Base-by-base conservation (phyloP, 2,113 vertebrate species). In the Lepisosteus oculatus region DNA sequence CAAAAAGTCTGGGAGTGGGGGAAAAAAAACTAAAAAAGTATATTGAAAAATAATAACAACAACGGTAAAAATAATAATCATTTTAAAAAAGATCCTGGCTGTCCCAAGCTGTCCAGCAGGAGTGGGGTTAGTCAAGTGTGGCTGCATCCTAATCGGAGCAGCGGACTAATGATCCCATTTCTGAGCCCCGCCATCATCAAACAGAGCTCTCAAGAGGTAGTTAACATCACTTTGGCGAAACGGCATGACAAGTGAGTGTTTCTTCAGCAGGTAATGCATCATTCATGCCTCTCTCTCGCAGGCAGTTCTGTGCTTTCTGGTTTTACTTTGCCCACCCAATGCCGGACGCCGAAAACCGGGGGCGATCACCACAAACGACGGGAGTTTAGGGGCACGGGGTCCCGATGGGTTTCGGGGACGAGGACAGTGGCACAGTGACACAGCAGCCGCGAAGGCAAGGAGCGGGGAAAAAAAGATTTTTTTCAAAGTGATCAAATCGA, bases 311-410 rank as follows among this genome's bases (percentile, higher is more conserved):
- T 90, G 90, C 92, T 90, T 89, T 89, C 90, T 91, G 90, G 89
- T 91, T 92, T 92, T 89, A 92, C 90, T 86, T 86, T 88, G 90
- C 92, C 86, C 86, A 87, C 88, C 87, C 90, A 90, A 91, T 88
- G 89, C 89, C 91, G 90, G 88, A 89, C 86, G 87, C 89, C 87
- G 91, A 93, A 93, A 51, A 91, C 91, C 90, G 92, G 88, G 90
- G 87, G 90, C 91, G 91, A 91, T 94, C 92, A 93, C 93, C 92
- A 93, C 90, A 93, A 91, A 93, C 93, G 92, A 92, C 90, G 88
- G 91, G 87, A 89, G 90, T 88, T 91, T 87, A 88, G 88, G 90
- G 92, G 87, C 90, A 85, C 13, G 66, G 29, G 29, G 87, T 91
- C 86, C 88, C 88, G 87, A 88, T 90, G 7, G 29, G 51, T 63